These are phyloP conservation scores for Trematocara zebra DNA, from an alignment of 2,113 vertebrate genomes.

Conservation along the genomic window DNA sequence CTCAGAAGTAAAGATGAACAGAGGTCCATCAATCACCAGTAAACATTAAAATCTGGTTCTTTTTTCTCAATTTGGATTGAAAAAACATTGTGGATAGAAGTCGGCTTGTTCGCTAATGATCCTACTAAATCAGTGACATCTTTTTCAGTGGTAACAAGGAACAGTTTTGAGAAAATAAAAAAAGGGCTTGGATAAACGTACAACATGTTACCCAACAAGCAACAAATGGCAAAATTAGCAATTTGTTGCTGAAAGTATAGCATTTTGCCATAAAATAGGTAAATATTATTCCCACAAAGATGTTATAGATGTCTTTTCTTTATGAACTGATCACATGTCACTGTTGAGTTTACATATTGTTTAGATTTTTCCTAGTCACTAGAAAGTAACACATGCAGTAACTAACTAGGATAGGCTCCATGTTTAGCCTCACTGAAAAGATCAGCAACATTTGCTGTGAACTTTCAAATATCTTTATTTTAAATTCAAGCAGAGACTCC, in stretches of 20 bases:
- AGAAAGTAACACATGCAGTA: neutral
- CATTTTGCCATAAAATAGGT: neutral
- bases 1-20: neutral
- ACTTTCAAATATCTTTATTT: neutral
- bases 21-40: neutral
- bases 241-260: neutral
- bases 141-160: neutral
- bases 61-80: neutral
- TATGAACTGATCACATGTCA: neutral
- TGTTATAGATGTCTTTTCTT: neutral
- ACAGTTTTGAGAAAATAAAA: neutral
- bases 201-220: neutral
- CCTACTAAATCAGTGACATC: neutral
- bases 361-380: neutral
- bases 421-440: neutral
- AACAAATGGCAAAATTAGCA: neutral
- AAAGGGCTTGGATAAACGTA: accelerated
- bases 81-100: neutral
- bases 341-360: neutral
- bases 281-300: neutral
- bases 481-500: neutral
- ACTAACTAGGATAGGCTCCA: no score
- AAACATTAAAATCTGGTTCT: neutral
- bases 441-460: neutral
- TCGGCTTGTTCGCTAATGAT: neutral